Evolutionary conservation across 2,888 invertebrate genomes (phyloP), one percentile per base, ranked within the genome.

Genomic region (Yponomeuta malinellus): DNA sequence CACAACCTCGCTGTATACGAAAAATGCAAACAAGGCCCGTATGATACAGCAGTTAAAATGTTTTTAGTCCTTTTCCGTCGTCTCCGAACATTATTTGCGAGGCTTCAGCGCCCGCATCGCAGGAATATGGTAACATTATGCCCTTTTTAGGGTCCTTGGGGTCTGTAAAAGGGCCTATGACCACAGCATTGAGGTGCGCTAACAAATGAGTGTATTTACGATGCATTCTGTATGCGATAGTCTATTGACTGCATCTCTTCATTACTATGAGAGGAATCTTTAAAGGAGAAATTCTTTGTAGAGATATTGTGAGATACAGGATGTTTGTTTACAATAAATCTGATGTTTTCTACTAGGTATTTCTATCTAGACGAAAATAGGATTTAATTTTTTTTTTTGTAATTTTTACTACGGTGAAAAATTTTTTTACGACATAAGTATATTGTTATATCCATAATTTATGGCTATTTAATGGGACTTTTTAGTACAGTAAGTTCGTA

Each of bases 11-110:
- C 71, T 74, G 72, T 74, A 72, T 63, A 72, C 43, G 10, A 66
- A 72, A 71, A 71, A 71, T 72, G 73, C 72, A 72, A 63, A 71
- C 70, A 74, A 71, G 52, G 73, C 75, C 77, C 75, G 75, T 75
- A 76, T 77, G 76, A 74, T 71, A 72, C 75, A 59, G 52, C 76
- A 76, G 77, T 79, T 78, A 78, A 79, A 78, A 79, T 78, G 73
- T 75, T 76, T 78, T 71, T 70, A 73, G 71, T 75, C 78, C 78
- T 77, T 77, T 77, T 78, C 74, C 76, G 78, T 71, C 70, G 74
- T 67, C 29, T 29, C 52, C 52, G 52, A 73, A 73, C 72, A 74
- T 74, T 75, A 77, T 78, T 77, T 78, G 78, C 77, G 77, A 72
- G 72, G 70, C 72, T 63, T 65, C 71, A 66, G 70, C 71, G 70